Evolutionary conservation across 1,140 invertebrate genomes (phyloP).

Genomic region (Ips nitidus): DNA sequence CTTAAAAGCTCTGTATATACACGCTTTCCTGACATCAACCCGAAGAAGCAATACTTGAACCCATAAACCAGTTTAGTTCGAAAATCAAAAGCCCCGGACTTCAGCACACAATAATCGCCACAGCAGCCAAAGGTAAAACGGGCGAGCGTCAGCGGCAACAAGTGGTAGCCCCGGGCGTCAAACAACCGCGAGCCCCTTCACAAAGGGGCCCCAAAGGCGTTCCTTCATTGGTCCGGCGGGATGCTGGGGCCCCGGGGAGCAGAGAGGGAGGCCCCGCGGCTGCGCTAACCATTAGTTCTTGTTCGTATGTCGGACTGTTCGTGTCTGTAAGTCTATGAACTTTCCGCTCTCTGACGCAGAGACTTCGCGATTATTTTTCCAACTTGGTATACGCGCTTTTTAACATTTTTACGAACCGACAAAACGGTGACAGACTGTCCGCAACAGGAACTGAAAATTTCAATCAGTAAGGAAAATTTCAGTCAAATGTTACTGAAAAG

Average conservation of each 20-base stretch:
- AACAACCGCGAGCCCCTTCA: conserved; percentile 36
- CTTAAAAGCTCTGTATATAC: conserved; percentile 12
- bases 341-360: conserved; percentile 17
- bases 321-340: conserved; percentile 28
- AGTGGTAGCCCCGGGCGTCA: conserved; percentile 42
- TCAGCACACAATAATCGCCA: conserved; percentile 23
- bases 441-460: not conserved
- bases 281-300: conserved; percentile 48
- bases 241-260: conserved; percentile 44
- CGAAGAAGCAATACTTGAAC: conserved; percentile 29
- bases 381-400: not conserved
- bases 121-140: conserved; percentile 20
- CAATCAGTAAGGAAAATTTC: conserved; percentile 8
- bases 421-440: too few species aligned
- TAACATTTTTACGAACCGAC: not conserved
- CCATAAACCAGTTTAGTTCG: conserved; percentile 33
- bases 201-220: conserved; percentile 38
- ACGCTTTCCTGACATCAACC: conserved; percentile 15
- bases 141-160: conserved; percentile 29
- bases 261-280: conserved; percentile 47
- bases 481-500: conserved; percentile 12
- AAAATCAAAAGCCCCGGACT: conserved; percentile 28
- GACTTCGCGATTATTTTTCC: not conserved
- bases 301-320: conserved; percentile 41
- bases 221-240: conserved; percentile 46